A percentile compares a stretch with the other conserved stretches of the same genome.
Conservation (phyloP, 2,797 vertebrate species). For the Hozukius guyotensis region DNA sequence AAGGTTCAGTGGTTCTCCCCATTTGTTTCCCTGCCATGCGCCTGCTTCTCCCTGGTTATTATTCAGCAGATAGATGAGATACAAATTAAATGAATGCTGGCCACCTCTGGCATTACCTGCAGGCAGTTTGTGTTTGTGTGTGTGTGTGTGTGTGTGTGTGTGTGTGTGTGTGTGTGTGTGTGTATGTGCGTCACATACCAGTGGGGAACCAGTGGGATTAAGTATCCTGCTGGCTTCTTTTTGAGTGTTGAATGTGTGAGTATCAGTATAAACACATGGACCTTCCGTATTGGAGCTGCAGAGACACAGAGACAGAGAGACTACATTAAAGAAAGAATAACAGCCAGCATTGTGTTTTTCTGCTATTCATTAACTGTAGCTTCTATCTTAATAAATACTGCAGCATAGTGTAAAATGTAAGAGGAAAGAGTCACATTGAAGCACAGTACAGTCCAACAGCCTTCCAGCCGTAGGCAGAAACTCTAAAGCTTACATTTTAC, state of each 20-base stretch:
- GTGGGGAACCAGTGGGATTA: constrained; percentile 34
- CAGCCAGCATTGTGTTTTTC: neutral
- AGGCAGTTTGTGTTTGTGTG: constrained; percentile 27
- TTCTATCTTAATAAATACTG: neutral
- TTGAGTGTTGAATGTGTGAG: constrained; percentile 30
- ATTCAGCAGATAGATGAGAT: constrained; percentile 51
- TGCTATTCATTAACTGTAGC: neutral
- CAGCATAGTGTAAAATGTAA: neutral
- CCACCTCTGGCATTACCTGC: constrained; percentile 54
- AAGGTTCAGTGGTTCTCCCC: constrained; percentile 27
- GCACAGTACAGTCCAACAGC: neutral
- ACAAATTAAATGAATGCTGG: constrained; percentile 55
- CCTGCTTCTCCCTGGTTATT: constrained; percentile 44
- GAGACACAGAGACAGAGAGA: neutral
- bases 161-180: constrained; percentile 21
- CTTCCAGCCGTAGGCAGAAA: neutral
- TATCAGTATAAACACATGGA: constrained; percentile 9
- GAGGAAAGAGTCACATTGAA: neutral
- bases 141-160: constrained; percentile 7
- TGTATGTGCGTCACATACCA: neutral
- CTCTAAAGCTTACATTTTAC: neutral
- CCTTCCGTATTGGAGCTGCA: constrained; percentile 12
- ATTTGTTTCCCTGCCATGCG: constrained; percentile 38
- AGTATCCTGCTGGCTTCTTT: constrained; percentile 18
- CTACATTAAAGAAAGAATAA: neutral